Conservation (phyloP, 2,797 vertebrate genomes). For the Karalla daura region DNA sequence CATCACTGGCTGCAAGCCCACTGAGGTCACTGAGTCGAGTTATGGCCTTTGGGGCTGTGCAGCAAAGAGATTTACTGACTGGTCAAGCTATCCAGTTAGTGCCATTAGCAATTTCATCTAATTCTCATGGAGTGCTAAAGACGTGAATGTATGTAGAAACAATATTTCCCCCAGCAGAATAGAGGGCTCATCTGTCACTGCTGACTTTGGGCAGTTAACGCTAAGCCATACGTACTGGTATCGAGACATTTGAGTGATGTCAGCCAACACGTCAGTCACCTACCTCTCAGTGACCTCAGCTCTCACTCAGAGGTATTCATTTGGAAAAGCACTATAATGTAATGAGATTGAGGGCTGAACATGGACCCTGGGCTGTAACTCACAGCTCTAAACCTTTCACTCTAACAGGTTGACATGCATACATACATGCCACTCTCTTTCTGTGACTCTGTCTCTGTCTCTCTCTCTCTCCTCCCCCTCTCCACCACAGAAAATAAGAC, state of each 20-base stretch:
- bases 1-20: slow-evolving; percentile 35
- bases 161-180: slow-evolving; percentile 12
- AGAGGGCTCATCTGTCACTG: slow-evolving; percentile 52
- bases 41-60: slow-evolving; percentile 52
- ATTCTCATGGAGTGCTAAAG: slow-evolving; percentile 28
- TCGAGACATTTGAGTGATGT: slow-evolving; percentile 59
- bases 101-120: slow-evolving; percentile 56
- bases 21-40: slow-evolving; percentile 64
- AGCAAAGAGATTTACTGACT: slow-evolving; percentile 64
- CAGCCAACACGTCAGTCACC: slow-evolving; percentile 55
- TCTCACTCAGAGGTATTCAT: slow-evolving; percentile 57
- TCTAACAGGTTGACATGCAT: slow-evolving; percentile 37
- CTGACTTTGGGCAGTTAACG: slow-evolving; percentile 35
- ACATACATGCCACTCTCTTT: no score
- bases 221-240: slow-evolving; percentile 25
- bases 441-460: no score
- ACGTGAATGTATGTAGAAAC: slow-evolving; percentile 36
- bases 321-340: slow-evolving; percentile 66
- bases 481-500: not conserved
- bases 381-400: slow-evolving; percentile 31
- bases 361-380: slow-evolving; percentile 38
- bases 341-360: slow-evolving; percentile 61
- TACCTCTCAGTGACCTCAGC: slow-evolving; percentile 66
- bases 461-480: no score
- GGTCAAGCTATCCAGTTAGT: slow-evolving; percentile 61